Percentiles rank a stretch among this genome's conserved stretches.
Conservation (phyloP, 2,113 vertebrate species). For the Xiphophorus hellerii region DNA sequence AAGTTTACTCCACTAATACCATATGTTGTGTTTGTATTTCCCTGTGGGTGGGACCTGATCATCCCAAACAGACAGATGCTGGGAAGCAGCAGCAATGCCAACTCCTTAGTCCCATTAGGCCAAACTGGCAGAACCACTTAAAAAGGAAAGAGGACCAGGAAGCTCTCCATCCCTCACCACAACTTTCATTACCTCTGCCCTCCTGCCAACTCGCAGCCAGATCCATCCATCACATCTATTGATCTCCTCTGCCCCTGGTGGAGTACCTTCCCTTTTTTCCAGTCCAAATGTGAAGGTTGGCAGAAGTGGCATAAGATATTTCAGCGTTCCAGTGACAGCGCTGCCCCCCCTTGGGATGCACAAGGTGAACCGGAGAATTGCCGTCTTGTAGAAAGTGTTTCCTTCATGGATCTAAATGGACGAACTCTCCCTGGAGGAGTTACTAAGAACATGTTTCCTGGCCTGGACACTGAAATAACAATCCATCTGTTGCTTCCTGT, state of each 20-base stretch:
- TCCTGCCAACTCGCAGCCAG: conserved; percentile 21
- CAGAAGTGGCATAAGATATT: conserved; percentile 61
- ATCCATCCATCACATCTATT: conserved; percentile 71
- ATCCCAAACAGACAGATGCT: conserved; percentile 28
- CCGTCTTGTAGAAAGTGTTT: conserved; percentile 26
- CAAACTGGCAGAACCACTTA: conserved; percentile 42
- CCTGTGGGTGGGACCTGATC: conserved; percentile 4
- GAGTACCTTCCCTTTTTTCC: conserved; percentile 66
- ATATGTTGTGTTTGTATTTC: not conserved
- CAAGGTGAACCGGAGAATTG: conserved; percentile 64
- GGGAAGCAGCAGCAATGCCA: conserved; percentile 29
- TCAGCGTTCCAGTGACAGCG: conserved; percentile 57
- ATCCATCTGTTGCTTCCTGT: conserved; percentile 36
- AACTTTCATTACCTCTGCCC: conserved; percentile 57
- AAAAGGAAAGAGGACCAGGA: conserved; percentile 27
- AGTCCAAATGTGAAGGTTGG: conserved; percentile 71
- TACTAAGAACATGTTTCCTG: conserved; percentile 51
- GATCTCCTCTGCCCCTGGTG: conserved; percentile 58
- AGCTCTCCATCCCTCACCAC: conserved; percentile 49
- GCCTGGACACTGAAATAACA: conserved; percentile 39
- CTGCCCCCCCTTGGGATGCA: conserved; percentile 39
- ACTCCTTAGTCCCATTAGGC: conserved; percentile 57
- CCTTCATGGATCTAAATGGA: conserved; percentile 49
- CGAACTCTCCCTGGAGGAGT: conserved; percentile 46
- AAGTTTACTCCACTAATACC: not conserved